phyloP scores from a whole-genome alignment of 2,113 vertebrate genomes.

The Chrysochloris asiatica region DNA sequence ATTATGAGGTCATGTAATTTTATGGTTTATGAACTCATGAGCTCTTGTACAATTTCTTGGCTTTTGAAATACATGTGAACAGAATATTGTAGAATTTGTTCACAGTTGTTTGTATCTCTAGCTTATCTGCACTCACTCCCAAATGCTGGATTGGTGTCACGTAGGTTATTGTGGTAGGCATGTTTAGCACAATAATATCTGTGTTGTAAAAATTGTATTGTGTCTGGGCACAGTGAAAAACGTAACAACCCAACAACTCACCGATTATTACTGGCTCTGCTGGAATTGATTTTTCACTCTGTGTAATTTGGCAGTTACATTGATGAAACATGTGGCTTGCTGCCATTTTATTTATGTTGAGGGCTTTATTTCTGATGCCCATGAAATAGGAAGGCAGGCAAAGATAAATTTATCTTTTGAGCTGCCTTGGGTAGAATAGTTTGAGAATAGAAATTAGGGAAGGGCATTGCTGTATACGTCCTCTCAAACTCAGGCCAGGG shows the following conservation, averaged over 20 bases:
- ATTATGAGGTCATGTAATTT: neutral
- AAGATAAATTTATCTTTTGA: conserved; percentile 49
- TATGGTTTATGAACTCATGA: neutral
- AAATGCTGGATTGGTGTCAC: conserved; percentile 56
- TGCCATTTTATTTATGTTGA: conserved; percentile 66
- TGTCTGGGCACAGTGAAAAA: conserved; percentile 41
- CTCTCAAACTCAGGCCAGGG: neutral
- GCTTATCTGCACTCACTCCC: conserved; percentile 46
- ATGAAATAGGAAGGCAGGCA: conserved; percentile 48
- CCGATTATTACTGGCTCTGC: conserved; percentile 59
- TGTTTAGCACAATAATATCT: conserved; percentile 50
- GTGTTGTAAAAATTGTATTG: conserved; percentile 64
- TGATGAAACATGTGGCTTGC: conserved; percentile 50
- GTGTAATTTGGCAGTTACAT: conserved; percentile 57
- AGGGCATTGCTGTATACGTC: neutral
- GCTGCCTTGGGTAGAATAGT: neutral
- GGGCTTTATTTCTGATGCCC: conserved; percentile 56
- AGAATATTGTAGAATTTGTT: neutral
- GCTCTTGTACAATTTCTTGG: conserved; percentile 4
- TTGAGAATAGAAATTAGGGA: neutral
- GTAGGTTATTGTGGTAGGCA: conserved; percentile 43
- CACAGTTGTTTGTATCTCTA: neutral
- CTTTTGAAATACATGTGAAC: conserved; percentile 16
- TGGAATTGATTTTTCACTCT: conserved; percentile 67
- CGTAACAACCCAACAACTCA: neutral